These are phyloP conservation scores for Salticus scenicus DNA, from an alignment of 2,888 invertebrate species.

Conservation along the genomic window DNA sequence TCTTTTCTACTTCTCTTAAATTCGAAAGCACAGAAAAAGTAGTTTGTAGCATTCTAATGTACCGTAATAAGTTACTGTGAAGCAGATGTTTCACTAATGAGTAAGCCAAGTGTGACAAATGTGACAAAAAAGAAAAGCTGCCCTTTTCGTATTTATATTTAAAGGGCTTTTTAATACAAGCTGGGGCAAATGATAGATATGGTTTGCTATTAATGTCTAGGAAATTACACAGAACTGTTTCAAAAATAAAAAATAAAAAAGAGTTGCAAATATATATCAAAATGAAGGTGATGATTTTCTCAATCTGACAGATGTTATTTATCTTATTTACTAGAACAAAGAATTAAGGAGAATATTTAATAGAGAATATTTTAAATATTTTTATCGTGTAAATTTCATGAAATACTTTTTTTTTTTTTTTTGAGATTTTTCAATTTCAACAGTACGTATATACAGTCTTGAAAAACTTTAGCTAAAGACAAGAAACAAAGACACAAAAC, in stretches of 20 bases:
- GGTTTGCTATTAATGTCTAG: background rate
- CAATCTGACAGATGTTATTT: too few relatives aligned
- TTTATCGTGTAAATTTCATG: too few relatives aligned
- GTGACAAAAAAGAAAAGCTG: background rate
- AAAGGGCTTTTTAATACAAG: conserved; percentile 4
- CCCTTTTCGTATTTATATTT: background rate
- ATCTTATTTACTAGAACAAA: too few relatives aligned
- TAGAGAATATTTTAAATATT: too few relatives aligned
- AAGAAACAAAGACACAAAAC: too few relatives aligned
- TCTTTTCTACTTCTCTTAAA: background rate
- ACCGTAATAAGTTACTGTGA: background rate
- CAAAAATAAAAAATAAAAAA: background rate
- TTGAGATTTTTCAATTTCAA: too few relatives aligned
- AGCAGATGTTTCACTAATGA: conserved; percentile 12
- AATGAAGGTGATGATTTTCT: too few relatives aligned
- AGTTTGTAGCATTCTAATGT: background rate
- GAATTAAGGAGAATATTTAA: too few relatives aligned
- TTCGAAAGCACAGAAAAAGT: background rate
- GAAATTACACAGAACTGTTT: background rate
- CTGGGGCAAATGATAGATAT: background rate
- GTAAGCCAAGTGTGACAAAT: conserved; percentile 2
- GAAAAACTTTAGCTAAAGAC: too few relatives aligned
- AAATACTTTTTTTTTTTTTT: too few relatives aligned
- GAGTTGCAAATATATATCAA: too few relatives aligned
- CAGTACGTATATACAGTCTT: too few relatives aligned